A percentile compares a stretch with the other conserved stretches of the same genome.
Conservation (phyloP, 2,113 vertebrate species). For the Phyllopteryx taeniolatus region DNA sequence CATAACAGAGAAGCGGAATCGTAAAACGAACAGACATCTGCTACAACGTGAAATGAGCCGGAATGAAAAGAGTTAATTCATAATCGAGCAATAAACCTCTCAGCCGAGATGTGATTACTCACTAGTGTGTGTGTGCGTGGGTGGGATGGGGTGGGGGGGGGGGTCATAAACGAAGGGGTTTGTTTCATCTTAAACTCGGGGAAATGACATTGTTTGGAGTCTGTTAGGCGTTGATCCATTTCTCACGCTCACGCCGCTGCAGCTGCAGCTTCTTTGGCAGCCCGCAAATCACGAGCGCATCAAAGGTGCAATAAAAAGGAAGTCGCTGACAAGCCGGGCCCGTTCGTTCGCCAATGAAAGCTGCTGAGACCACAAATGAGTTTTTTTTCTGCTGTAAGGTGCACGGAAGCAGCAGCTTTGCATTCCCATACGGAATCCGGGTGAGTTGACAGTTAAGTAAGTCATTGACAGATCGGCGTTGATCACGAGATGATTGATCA, state of each 20-base stretch:
- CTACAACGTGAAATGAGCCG: background rate
- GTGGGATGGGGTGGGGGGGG: no score
- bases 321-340: background rate
- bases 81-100: conserved; percentile 16
- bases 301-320: background rate
- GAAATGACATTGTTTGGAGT: background rate
- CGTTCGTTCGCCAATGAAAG: background rate
- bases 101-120: background rate
- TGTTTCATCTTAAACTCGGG: background rate
- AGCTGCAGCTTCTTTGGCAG: background rate
- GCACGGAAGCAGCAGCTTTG: background rate
- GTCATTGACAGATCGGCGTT: no score
- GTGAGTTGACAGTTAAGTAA: no score
- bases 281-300: background rate
- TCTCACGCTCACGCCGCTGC: background rate
- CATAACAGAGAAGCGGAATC: background rate
- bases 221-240: background rate
- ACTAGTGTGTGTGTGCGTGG: background rate
- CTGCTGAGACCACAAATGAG: background rate
- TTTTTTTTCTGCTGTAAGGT: background rate
- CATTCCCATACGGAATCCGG: background rate
- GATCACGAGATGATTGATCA: no score
- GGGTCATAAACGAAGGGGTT: background rate
- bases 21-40: conserved; percentile 4
- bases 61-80: conserved; percentile 4